A percentile compares a stretch with the other conserved stretches of the same genome.
phyloP scores from a whole-genome alignment of 2,797 vertebrate species.

The Malacoraja senta region DNA sequence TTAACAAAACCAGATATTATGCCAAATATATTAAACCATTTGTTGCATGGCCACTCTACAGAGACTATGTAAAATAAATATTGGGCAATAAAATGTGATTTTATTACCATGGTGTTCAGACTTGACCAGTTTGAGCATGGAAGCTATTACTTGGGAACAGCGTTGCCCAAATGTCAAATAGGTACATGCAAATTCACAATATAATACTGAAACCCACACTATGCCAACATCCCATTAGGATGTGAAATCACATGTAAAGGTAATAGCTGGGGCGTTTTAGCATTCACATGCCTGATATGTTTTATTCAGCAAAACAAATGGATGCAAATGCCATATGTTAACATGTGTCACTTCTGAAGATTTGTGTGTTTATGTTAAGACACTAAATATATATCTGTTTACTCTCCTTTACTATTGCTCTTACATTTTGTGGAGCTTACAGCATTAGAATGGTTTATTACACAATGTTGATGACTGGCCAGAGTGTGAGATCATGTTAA shows the following conservation, averaged over 20 bases:
- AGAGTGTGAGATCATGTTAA: conserved; percentile 43
- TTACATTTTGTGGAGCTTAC: not conserved
- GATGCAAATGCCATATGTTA: not conserved
- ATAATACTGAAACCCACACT: not conserved
- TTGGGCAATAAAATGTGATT: not conserved
- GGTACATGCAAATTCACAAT: not conserved
- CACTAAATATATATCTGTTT: not conserved
- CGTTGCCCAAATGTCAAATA: not conserved
- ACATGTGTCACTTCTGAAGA: not conserved
- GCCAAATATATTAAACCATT: not conserved
- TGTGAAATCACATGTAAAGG: not conserved
- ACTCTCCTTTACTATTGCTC: too few species aligned
- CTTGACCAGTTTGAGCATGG: not conserved
- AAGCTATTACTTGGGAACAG: not conserved
- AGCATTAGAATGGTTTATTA: not conserved
- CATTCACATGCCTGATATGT: not conserved
- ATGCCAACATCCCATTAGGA: not conserved
- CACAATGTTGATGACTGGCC: not conserved
- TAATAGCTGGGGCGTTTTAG: not conserved
- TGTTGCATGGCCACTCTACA: not conserved
- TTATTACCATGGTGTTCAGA: not conserved
- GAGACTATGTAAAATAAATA: not conserved
- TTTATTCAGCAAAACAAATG: not conserved
- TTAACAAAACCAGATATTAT: not conserved
- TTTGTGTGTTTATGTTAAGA: not conserved